Evolutionary conservation across 2,888 invertebrate species (phyloP), one percentile per base, ranked within the genome.

Genomic region (Octodonta nipae): DNA sequence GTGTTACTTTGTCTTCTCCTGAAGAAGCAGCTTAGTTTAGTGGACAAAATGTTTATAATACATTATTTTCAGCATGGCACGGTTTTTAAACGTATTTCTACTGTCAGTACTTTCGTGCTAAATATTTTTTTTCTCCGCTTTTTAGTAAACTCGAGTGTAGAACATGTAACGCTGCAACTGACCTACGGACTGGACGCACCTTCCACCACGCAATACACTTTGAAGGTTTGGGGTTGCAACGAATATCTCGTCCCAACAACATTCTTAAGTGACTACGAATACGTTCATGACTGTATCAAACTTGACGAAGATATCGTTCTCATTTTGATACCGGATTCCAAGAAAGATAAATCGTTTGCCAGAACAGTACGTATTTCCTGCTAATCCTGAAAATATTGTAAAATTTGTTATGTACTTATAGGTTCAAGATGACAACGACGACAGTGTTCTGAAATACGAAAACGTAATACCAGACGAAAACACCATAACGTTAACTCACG

Each of bases 261-360:
- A 17, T 72, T 75, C 7, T 70, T 95, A 16, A 79, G 82, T 38
- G 88, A 91, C 56, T 86, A 92, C 58, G 88, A 89, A 58, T 92
- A 92, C 56, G 81, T 93, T 33, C 88, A 93, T 50, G 80, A 82
- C 50, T 92, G 93, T 58, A 80, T 92, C 35, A 91, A 93, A 53
- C 63, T 92, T 51, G 92, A 93, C 56, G 78, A 81, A 54, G 92
- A 92, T 60, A 83, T 91, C 2, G 66, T 73, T 20, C 58, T 85
- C 38, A 75, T 71, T 30, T 56, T 79, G 2, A 71, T 73, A 38
- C 70, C 75, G 24, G 80, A 81, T 45, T 67, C 68, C 16, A 71
- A 75, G 42, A 71, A 74, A 33, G 73, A 80, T 40, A 71, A 72
- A 51, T 73, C 77, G 1, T 75, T 84, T 44, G 78, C 83, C 0